Evolutionary conservation across 2,113 vertebrate genomes (phyloP), one percentile per base, ranked within the genome.

Genomic region (Regulus satrapa): DNA sequence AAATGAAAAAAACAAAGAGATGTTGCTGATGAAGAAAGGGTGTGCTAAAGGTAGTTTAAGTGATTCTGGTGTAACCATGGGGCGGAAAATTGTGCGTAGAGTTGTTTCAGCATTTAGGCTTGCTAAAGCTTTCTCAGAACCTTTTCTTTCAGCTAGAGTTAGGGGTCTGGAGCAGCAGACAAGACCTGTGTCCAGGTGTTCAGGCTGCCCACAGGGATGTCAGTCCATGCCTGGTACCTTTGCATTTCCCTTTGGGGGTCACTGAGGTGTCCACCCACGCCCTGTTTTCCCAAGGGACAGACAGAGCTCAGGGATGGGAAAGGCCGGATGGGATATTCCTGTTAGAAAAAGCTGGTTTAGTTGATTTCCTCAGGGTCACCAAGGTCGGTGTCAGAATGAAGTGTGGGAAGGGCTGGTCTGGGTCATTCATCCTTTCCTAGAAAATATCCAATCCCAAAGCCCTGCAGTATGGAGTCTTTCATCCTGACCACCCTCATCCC

Each of bases 151-250:
- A 73, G 16, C 20, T 67, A 8, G 43, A 19, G 66, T 54, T 76
- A 6, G 38, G 20, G 2, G 6, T 78, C 62, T 75, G 46, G 41
- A 71, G 66, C 51, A 56, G n/a, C 3, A 5, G 34, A 56, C 8
- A 78, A 34, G 46, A 28, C 12, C 12, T 31, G 46, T 54, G 34
- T 75, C 56, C 67, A 58, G 4, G 12, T 29, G 46, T 66, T 40
- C 0, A 0, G 8, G 20, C 41, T 75, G 26, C 18, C 41, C 1
- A 0, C 5, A 31, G 41, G 56, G 25, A 10, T 76, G 32, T 63
- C 18, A 5, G 15, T 83, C 46, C 4, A 5, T 61, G 29, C 32
- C 48, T 75, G 32, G 13, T 17, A 31, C 14, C n/a, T 21, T 12
- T 72, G 32, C 1, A 1, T 19, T 79, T 66, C 21, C 24, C 32